phyloP scores from a whole-genome alignment of 2,888 invertebrate species.

The Cryptosula pallasiana region DNA sequence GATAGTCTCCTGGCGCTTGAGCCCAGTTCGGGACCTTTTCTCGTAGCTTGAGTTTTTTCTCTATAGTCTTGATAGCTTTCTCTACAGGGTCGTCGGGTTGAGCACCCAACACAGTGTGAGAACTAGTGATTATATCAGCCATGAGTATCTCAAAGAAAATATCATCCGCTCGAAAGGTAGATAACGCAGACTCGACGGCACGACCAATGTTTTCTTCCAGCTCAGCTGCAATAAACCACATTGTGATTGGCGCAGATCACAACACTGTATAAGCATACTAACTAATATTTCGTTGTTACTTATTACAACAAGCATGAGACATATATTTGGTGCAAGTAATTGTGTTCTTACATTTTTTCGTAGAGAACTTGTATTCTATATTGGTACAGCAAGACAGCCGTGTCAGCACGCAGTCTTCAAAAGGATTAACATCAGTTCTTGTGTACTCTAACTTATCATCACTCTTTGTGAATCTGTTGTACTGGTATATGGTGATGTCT shows the following conservation, averaged over 20 bases:
- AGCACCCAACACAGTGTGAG: neutral
- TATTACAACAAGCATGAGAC: neutral
- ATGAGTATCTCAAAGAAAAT: neutral
- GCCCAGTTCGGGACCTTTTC: too few relatives aligned
- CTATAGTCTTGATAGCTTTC: neutral
- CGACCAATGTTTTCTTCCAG: neutral
- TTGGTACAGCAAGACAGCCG: neutral
- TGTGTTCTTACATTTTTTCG: constrained; percentile 7
- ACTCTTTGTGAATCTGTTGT: constrained; percentile 9
- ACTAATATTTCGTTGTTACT: neutral
- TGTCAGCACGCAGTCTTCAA: neutral
- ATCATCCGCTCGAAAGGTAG: neutral
- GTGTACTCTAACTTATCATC: neutral
- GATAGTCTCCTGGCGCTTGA: too few relatives aligned
- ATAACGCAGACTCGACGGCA: neutral
- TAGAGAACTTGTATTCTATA: constrained; percentile 20
- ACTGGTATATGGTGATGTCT: neutral
- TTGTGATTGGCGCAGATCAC: too few relatives aligned
- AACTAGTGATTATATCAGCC: neutral
- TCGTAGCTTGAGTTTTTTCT: too few relatives aligned
- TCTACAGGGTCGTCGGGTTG: neutral
- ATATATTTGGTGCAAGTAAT: neutral
- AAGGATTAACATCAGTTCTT: neutral
- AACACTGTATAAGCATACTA: too few relatives aligned
- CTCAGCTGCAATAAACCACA: constrained; percentile 7